A percentile compares a stretch with the other conserved stretches of the same genome.
Conservation (phyloP, 2,888 invertebrate genomes). For the Slavum lentiscoides region DNA sequence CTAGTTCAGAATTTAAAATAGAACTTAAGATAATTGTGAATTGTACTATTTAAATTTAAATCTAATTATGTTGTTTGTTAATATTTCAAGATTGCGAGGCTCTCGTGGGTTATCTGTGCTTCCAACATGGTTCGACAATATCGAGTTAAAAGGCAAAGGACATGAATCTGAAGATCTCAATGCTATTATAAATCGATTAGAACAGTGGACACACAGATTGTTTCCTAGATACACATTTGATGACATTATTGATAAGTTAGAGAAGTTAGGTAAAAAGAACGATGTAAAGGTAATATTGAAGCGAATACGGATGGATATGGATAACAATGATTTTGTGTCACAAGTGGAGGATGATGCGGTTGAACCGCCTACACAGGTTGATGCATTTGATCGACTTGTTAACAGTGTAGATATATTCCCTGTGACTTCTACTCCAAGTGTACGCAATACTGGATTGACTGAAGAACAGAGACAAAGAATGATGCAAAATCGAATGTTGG, state of each 20-base stretch:
- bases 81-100: slow-evolving; percentile 67
- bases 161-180: slow-evolving; percentile 82
- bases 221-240: slow-evolving; percentile 88
- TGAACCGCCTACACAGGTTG: slow-evolving; percentile 56
- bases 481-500: slow-evolving; percentile 69
- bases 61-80: slow-evolving; percentile 5
- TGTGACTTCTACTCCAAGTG: slow-evolving; percentile 26
- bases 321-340: slow-evolving; percentile 59
- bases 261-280: slow-evolving; percentile 81
- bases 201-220: slow-evolving; percentile 92
- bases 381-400: slow-evolving; percentile 55
- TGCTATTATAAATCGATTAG: slow-evolving; percentile 76
- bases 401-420: slow-evolving; percentile 41
- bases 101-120: slow-evolving; percentile 80
- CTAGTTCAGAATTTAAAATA: too few relatives aligned
- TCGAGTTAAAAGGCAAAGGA: slow-evolving; percentile 81
- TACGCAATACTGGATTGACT: slow-evolving; percentile 59
- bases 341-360: slow-evolving; percentile 62
- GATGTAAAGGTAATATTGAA: slow-evolving; percentile 69
- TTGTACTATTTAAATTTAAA: neutral
- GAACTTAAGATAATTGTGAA: too few relatives aligned
- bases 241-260: slow-evolving; percentile 78
- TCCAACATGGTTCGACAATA: slow-evolving; percentile 76
- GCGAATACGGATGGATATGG: slow-evolving; percentile 67
- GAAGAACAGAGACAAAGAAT: slow-evolving; percentile 72